Base-by-base conservation (phyloP, 2,888 invertebrate species). In the Poecilobothrus nobilitatus region DNA sequence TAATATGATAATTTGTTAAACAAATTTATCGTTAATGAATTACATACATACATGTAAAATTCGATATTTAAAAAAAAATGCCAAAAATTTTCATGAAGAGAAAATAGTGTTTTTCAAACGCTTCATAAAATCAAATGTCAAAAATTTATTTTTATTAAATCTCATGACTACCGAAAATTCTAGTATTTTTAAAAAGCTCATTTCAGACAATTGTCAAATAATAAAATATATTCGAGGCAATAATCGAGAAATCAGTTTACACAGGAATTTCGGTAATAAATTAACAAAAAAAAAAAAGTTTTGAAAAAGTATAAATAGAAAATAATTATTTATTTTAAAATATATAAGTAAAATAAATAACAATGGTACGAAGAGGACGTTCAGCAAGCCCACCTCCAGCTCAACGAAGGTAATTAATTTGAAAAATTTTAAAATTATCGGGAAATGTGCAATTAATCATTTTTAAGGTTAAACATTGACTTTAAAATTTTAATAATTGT, bases 341-440 rank as follows among this genome's bases (percentile, higher is more conserved):
- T 22, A 10, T 71, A 70, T 67, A 69, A 67, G 69, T 74, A 69
- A 67, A 66, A 68, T 22, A 27, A 62, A 72, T 22, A 71, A 86
- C 83, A 77, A 91, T 91, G 90, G 89, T 89, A 79, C 85, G 91
- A 82, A 87, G 91, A 80, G 90, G 90, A 85, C 84, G 90, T 80
- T 87, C 90, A 74, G 86, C 88, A 70, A 87, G 87, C 78, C 89
- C 90, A 71, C 88, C 89, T 70, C 87, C 88, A 74, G 85, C 87
- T 63, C 82, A 85, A 67, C 84, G 88, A 79, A 85, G 87, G 87
- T 87, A 84, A 82, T 73, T 27, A 34, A 9, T 33, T 20, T n/a
- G n/a, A 62, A 62, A 62, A 8, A n/a, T 12, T 53, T 53, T n/a
- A 8, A 18, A 18, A 18, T 53, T 18, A n/a, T 18, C 1, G 1